phyloP scores from a whole-genome alignment of 2,113 vertebrate species.

The Alexandromys fortis region DNA sequence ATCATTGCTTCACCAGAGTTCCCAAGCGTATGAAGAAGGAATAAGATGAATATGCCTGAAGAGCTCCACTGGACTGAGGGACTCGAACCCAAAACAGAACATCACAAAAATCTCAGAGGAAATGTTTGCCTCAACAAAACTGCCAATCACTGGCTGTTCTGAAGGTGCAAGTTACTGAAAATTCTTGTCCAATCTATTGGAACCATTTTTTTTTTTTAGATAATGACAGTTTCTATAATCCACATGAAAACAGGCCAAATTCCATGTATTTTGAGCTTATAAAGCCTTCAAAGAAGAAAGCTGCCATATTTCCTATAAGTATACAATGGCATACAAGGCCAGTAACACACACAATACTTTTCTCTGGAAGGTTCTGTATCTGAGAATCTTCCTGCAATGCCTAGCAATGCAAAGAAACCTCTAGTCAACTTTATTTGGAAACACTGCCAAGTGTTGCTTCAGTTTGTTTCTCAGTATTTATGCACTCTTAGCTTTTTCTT shows the following conservation, averaged over 20 bases:
- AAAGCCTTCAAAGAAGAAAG: slow-evolving; percentile 55
- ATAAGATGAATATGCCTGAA: neutral
- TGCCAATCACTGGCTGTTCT: neutral
- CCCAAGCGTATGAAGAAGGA: neutral
- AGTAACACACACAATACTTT: neutral
- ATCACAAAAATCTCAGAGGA: neutral
- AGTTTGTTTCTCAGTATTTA: slow-evolving; percentile 30
- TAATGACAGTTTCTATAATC: neutral
- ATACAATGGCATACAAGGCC: neutral
- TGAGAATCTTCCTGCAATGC: neutral
- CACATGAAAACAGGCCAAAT: neutral
- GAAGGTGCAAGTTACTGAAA: neutral
- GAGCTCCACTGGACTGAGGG: neutral
- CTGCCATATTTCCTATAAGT: neutral
- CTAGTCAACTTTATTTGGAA: slow-evolving; percentile 19
- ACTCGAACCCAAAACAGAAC: neutral
- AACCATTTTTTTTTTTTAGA: neutral
- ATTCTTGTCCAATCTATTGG: slow-evolving; percentile 2
- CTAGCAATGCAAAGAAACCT: neutral
- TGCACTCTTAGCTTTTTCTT: neutral
- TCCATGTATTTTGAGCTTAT: slow-evolving; percentile 5
- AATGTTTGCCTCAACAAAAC: slow-evolving; percentile 25
- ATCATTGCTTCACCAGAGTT: neutral
- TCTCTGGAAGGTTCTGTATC: neutral
- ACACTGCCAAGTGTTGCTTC: slow-evolving; percentile 14